Conservation (phyloP, 2,797 vertebrate genomes). For the Pteropus rufus region DNA sequence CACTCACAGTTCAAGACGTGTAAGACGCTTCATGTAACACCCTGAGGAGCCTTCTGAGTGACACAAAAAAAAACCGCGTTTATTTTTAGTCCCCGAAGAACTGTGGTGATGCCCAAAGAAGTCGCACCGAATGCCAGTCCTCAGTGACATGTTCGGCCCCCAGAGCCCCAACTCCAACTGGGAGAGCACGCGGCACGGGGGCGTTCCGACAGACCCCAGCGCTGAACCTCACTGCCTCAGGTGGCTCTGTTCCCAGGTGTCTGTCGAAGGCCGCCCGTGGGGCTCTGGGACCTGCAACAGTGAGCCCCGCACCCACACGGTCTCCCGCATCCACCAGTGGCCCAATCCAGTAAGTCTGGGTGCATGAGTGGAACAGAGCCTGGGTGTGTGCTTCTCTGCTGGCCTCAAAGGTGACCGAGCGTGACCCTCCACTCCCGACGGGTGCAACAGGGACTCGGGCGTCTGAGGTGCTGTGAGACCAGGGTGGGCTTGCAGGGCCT, state of each 20-base stretch:
- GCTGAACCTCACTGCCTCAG: neutral
- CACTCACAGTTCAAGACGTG: constrained; percentile 18
- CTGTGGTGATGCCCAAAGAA: neutral
- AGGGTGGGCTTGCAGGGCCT: neutral
- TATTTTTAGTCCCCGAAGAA: constrained; percentile 44
- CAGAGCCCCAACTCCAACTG: neutral
- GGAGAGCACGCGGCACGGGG: neutral
- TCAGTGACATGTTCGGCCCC: neutral
- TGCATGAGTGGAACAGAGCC: neutral
- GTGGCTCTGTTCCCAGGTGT: neutral
- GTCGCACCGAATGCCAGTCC: neutral
- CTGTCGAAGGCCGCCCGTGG: neutral
- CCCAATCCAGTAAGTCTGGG: neutral
- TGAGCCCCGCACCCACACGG: neutral
- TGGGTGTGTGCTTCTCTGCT: neutral
- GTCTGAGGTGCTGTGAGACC: no score
- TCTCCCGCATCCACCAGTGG: neutral
- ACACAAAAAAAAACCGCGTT: constrained; percentile 12
- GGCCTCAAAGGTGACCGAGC: neutral
- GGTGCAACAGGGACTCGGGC: neutral
- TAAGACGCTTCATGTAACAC: constrained; percentile 38
- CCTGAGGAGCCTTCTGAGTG: constrained; percentile 11
- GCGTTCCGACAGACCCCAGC: neutral
- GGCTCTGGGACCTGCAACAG: neutral
- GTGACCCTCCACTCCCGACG: neutral